Percentiles rank a stretch among this genome's conserved stretches.
Evolutionary conservation across 2,113 vertebrate genomes (phyloP).

Genomic region (Coreoperca whiteheadi): DNA sequence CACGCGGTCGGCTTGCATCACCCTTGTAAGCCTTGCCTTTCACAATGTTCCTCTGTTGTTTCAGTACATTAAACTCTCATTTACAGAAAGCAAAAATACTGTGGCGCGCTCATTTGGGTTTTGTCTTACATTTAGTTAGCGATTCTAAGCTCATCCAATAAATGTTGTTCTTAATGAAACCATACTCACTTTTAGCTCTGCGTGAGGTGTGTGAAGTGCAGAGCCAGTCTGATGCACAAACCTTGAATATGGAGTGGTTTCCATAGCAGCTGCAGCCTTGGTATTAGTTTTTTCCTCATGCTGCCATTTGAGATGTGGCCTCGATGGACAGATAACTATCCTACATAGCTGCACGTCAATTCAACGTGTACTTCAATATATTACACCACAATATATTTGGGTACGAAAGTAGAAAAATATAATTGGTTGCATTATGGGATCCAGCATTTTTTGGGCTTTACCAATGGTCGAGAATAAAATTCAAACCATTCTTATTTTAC

Average conservation of each 20-base stretch:
- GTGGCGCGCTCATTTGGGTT: background rate
- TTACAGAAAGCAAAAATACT: background rate
- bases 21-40: background rate
- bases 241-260: rapidly evolving
- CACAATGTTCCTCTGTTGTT: background rate
- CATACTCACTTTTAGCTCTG: background rate
- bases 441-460: no score
- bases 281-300: constrained; percentile 24
- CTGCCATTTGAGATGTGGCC: constrained; percentile 48
- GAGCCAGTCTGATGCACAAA: background rate
- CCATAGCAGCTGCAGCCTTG: constrained; percentile 12
- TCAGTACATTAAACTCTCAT: background rate
- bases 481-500: no score
- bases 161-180: background rate
- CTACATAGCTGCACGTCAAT: background rate
- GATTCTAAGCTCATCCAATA: background rate
- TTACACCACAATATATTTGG: no score
- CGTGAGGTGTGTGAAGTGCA: background rate
- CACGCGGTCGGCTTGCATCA: constrained; percentile 1
- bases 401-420: no score
- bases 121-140: background rate
- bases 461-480: no score
- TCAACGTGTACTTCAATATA: no score
- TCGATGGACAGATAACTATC: constrained; percentile 32
- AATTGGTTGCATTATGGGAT: no score